phyloP scores from a whole-genome alignment of 2,888 invertebrate species.

The Syritta pipiens region DNA sequence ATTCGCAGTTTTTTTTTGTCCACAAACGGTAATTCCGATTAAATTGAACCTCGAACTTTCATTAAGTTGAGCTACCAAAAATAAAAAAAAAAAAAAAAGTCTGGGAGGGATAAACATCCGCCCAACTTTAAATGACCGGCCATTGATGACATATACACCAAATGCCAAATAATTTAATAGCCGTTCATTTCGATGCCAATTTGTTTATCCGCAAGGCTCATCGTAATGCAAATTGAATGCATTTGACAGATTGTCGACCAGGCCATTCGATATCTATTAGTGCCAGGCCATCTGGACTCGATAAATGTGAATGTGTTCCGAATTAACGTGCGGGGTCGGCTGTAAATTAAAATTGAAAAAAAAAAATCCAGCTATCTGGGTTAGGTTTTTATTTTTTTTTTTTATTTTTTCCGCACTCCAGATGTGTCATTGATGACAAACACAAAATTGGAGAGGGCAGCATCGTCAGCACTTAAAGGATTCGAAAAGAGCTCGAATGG shows the following conservation, averaged over 20 bases:
- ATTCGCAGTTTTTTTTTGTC: too few relatives aligned
- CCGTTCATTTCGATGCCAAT: slow-evolving; percentile 41
- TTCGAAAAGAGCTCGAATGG: too few relatives aligned
- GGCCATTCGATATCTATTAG: slow-evolving; percentile 46
- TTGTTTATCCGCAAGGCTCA: slow-evolving; percentile 21
- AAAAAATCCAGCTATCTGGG: too few relatives aligned
- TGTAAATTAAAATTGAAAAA: too few relatives aligned
- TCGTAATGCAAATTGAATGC: slow-evolving; percentile 52
- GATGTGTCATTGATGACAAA: too few relatives aligned
- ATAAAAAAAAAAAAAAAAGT: not conserved
- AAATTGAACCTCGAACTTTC: slow-evolving; percentile 52
- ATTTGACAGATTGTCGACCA: slow-evolving; percentile 50
- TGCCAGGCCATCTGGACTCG: too few relatives aligned
- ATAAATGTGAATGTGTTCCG: not conserved
- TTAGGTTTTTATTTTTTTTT: too few relatives aligned
- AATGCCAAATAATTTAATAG: slow-evolving; percentile 53
- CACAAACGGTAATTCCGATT: too few relatives aligned
- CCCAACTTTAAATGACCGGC: slow-evolving; percentile 24
- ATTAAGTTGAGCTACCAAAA: slow-evolving; percentile 1
- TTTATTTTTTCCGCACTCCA: too few relatives aligned
- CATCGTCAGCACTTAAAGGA: too few relatives aligned
- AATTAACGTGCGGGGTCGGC: not conserved
- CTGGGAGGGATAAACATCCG: too few relatives aligned
- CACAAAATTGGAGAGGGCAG: too few relatives aligned
- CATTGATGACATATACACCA: slow-evolving; percentile 46